phyloP scores from a whole-genome alignment of 2,113 vertebrate species.

The Tyrannus savana region DNA sequence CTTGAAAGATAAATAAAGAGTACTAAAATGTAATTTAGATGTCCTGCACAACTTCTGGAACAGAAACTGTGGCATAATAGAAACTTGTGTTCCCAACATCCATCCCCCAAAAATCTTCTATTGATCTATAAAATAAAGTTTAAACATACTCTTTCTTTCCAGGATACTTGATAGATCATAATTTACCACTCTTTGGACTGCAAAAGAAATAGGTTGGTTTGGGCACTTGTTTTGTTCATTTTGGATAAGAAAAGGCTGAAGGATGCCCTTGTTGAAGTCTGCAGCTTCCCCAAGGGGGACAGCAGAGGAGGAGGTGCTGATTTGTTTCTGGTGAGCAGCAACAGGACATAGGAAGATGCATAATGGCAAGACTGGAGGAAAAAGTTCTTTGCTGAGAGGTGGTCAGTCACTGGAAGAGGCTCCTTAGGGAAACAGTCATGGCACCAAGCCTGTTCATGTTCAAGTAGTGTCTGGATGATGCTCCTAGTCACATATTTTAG shows the following conservation, averaged over 20 bases:
- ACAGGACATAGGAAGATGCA: not conserved
- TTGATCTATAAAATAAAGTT: not conserved
- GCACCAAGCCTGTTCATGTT: not conserved
- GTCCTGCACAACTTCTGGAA: not conserved
- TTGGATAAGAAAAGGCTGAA: not conserved
- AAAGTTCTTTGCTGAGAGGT: not conserved
- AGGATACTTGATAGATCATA: not conserved
- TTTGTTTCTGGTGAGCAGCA: not conserved
- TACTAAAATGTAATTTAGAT: not conserved
- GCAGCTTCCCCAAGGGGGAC: not conserved
- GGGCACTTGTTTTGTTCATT: not conserved
- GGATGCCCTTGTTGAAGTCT: not conserved
- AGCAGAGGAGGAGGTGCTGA: not conserved
- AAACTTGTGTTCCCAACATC: not conserved
- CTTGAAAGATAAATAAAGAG: not conserved
- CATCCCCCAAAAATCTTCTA: not conserved
- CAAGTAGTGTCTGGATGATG: accelerated
- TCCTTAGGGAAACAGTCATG: not conserved
- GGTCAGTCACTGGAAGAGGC: not conserved
- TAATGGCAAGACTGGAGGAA: not conserved
- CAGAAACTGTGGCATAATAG: not conserved
- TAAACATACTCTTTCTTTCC: not conserved
- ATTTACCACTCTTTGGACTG: not conserved
- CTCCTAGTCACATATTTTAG: not conserved
- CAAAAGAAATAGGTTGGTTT: not conserved